Base-by-base conservation (phyloP, 2,113 vertebrate genomes). In the Nyctereutes procyonoides region DNA sequence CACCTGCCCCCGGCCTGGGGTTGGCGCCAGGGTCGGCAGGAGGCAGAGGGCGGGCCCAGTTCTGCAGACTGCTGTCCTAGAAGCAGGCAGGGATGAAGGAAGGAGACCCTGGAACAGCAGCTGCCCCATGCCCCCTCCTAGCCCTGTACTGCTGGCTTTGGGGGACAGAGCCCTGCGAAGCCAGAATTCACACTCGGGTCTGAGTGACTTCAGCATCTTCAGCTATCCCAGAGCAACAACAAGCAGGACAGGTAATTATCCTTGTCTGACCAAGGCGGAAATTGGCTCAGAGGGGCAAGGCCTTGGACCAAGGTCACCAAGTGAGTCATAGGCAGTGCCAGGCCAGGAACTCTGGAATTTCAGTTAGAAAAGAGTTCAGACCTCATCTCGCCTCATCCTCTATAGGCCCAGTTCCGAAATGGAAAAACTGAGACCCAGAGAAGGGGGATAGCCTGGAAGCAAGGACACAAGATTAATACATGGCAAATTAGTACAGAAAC, bases 211-310 rank as follows among this genome's bases (percentile, higher is more conserved):
- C 20, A 67, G 38, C 2, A 2, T 80, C 30, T 19, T 60, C 86
- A 51, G 26, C 48, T 38, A 28, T 74, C 94, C 88, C 73, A 65
- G 48, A 71, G 43, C 30, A 65, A 73, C 67, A 83, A 76, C 22
- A 30, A 60, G 20, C 11, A 56, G 38, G 91, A 35, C n/a, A 0
- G 58, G 67, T 87, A 93, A 98, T 93, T 96, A 96, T 63, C 65
- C 51, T 82, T 53, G 88, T 93, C 82, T 86, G 77, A 38, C 51
- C 56, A 88, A 53, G 88, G 58, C 81, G 48, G 71, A 95, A 90
- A 82, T 3, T 56, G 92, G 53, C 51, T 90, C 76, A 58, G 93
- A 90, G 96, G 63, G 67, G 19, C 28, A 51, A 65, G 56, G 74
- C 92, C 69, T 80, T 80, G 53, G 76, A 15, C 43, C 19, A 12